Evolutionary conservation across 2,113 vertebrate genomes (phyloP).

Genomic region (Morone chrysops): DNA sequence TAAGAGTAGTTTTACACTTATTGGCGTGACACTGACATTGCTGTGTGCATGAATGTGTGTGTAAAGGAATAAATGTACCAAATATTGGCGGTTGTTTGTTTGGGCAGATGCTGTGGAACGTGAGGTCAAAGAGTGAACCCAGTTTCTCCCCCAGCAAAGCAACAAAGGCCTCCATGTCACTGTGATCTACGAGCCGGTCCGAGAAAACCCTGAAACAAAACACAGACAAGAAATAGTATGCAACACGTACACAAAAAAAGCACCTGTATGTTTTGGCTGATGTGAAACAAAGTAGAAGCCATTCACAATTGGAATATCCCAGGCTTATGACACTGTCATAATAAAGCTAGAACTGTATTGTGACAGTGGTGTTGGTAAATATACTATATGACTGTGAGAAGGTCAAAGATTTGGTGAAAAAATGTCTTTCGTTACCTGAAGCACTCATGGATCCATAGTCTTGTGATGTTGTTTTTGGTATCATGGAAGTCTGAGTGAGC

Average conservation of each 20-base stretch:
- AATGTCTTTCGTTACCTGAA: conserved; percentile 84
- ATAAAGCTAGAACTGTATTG: not conserved
- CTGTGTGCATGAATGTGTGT: not conserved
- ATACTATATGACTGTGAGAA: not conserved
- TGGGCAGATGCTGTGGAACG: conserved; percentile 89
- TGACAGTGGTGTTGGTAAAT: not conserved
- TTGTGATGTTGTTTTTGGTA: conserved; percentile 86
- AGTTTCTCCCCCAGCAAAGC: conserved; percentile 87
- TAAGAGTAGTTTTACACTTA: conserved; percentile 9
- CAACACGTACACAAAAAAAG: not conserved
- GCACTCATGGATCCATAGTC: conserved; percentile 93
- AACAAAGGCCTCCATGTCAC: conserved; percentile 87
- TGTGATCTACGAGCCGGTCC: conserved; percentile 87
- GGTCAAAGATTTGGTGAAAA: not conserved
- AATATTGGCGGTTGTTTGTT: conserved; percentile 88
- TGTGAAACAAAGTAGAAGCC: not conserved
- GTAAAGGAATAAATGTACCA: conserved; percentile 75
- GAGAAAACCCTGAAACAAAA: conserved; percentile 89
- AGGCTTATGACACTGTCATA: not conserved
- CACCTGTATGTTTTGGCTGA: not conserved
- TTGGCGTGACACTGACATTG: not conserved
- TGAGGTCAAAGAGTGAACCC: conserved; percentile 86
- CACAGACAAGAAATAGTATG: conserved; percentile 1
- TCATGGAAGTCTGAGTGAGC: conserved; percentile 89
- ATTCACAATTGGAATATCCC: not conserved